phyloP scores from a whole-genome alignment of 2,888 invertebrate genomes.

The Rhodophaea formosa region DNA sequence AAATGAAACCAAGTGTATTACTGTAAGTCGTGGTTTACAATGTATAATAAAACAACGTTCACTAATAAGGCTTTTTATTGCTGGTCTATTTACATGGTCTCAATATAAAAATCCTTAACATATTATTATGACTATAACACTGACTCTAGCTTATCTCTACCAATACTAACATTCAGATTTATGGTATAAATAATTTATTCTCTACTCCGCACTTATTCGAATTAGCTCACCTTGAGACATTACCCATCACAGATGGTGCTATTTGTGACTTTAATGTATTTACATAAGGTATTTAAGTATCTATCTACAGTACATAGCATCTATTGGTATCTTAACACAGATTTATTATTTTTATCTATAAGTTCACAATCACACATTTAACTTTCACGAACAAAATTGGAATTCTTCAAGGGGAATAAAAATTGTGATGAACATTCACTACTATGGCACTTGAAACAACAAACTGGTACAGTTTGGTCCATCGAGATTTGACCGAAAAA shows the following conservation, averaged over 20 bases:
- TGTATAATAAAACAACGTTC: constrained; percentile 20
- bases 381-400: constrained; percentile 7
- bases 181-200: constrained; percentile 61
- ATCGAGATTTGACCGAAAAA: constrained; percentile 13
- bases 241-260: constrained; percentile 53
- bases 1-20: constrained; percentile 13
- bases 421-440: constrained; percentile 13
- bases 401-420: constrained; percentile 7
- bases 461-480: constrained; percentile 3
- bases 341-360: too few species aligned
- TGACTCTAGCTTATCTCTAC: constrained; percentile 38
- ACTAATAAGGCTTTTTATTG: constrained; percentile 42
- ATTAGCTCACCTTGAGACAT: constrained; percentile 32
- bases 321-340: constrained; percentile 46
- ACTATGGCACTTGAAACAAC: constrained; percentile 16
- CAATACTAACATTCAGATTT: constrained; percentile 41
- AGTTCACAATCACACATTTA: constrained; percentile 12
- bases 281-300: constrained; percentile 43
- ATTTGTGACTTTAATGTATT: constrained; percentile 53
- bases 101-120: constrained; percentile 48
- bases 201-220: constrained; percentile 28
- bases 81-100: constrained; percentile 61
- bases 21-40: constrained; percentile 3
- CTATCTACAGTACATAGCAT: constrained; percentile 51
- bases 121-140: constrained; percentile 59